Base-by-base conservation (phyloP, 1,140 invertebrate genomes). In the Whitmania pigra region DNA sequence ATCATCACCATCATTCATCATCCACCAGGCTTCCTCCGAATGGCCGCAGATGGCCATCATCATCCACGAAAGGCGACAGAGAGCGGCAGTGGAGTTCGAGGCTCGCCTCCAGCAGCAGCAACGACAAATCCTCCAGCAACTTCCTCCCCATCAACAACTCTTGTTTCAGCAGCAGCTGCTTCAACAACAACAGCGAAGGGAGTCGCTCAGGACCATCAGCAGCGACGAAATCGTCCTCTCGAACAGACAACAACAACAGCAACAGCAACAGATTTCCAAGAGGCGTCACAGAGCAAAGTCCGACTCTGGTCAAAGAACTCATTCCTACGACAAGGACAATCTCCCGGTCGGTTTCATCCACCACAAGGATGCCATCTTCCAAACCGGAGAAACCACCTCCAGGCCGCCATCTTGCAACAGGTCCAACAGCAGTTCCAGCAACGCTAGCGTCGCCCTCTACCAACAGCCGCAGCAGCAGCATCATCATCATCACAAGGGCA, bases 21-120 rank as follows among this genome's bases (percentile, higher is more conserved):
- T 73, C 67, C n/a, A 73, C 71, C 72, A 70, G 69, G 49, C 69
- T 36, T 36, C 69, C 31, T 60, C 71, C 1, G 71, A 71, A 43
- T 49, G 71, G 27, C 71, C 71, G 5, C 71, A 57, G 22, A 22
- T 57, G 54, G 71, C 54, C 5, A 53, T 53, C 54, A 66, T 71
- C 25, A 31, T 71, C 54, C 71, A 71, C 53, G 71, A 71, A 53
- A 20, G 71, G 7, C 53, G 71, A 9, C 71, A 71, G 55, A 71
- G 43, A 53, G 71, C 71, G 25, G 53, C 55, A 22, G 71, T 60
- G 3, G 71, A 71, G 71, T 70, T 49, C 53, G 69, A 70, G 29
- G 69, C 69, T 2, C 43, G 69, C 1, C 69, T 43, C 5, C 69
- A 70, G 25, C 22, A 63, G 43, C 69, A 25, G 40, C 31, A 53